Evolutionary conservation across 92 coral and sea anemone species (phyloP), one percentile per base, ranked within the genome.

Genomic region (Phenganax marumi): DNA sequence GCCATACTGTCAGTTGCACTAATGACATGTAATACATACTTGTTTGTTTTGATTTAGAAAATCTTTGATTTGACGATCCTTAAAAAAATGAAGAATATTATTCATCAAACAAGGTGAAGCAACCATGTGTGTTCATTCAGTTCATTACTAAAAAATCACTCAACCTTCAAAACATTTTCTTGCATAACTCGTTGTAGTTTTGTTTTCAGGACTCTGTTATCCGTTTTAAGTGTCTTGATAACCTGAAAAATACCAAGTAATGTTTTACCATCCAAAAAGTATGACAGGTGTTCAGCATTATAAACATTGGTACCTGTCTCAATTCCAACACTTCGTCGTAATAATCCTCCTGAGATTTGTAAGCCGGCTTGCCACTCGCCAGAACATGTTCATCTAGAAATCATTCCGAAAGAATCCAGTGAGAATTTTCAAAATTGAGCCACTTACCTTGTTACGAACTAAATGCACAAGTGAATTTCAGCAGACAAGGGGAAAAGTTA

Each of bases 251-350:
- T 5, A 33, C 43, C 43, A 33, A 33, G 43, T 33, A 33, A 33
- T 33, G 43, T 33, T 33, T 33, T 33, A 33, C 43, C 43, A 33
- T 33, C 43, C 3, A 33, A 1, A 5, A 33, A 33, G 43, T 33
- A 33, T 33, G 43, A 33, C 2, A 33, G 0, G 43, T 33, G 43
- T 5, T 1, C 0, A 33, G 58, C 1, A 24, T 19, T 46, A 18
- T 17, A 81, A 48, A 18, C 1, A 12, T 10, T 8, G 71, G 53
- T 54, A 92, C 98, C 92, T 94, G 93, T 77, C 93, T 92, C 24
- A 94, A 84, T 68, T 92, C 98, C 79, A 94, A 92, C 52, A 94
- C 77, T 83, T 94, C 98, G 82, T 94, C 98, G 81, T 94, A 94
- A 74, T 94, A 94, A 64, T 94, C 98, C 52, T 94, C 98, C 16